A percentile compares a stretch with the other conserved stretches of the same genome.
Evolutionary conservation across 2,888 invertebrate genomes (phyloP).

Genomic region (Ochropleura plecta): DNA sequence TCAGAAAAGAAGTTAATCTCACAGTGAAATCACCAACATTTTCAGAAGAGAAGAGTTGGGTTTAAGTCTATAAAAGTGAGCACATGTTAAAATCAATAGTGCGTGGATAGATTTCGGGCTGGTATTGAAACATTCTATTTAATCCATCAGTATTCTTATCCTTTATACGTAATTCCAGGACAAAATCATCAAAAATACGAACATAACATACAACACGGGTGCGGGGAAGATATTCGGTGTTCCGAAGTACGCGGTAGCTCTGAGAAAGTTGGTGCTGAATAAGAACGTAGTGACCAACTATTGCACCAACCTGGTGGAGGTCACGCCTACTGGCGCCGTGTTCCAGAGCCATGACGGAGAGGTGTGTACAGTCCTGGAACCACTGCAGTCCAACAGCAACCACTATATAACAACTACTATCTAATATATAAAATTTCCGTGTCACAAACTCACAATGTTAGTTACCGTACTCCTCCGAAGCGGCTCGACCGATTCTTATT

Average conservation of each 20-base stretch:
- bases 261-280: constrained; percentile 92
- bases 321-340: constrained; percentile 93
- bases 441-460: no score
- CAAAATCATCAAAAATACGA: constrained; percentile 92
- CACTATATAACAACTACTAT: no score
- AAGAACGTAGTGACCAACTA: constrained; percentile 94
- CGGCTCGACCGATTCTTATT: no score
- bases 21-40: no score
- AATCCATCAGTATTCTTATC: neutral
- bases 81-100: neutral
- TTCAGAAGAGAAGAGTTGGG: neutral
- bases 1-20: no score
- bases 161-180: constrained; percentile 84
- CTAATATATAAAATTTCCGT: no score
- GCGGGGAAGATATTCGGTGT: constrained; percentile 96
- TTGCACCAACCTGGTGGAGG: constrained; percentile 93
- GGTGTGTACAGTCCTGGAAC: constrained; percentile 61
- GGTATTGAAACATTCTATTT: neutral
- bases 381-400: neutral
- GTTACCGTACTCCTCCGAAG: no score
- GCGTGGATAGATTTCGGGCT: neutral
- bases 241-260: constrained; percentile 96
- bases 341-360: constrained; percentile 92
- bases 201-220: constrained; percentile 95
- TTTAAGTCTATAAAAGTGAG: neutral